Evolutionary conservation across 2,888 invertebrate species (phyloP).

Genomic region (Salpingus planirostris): DNA sequence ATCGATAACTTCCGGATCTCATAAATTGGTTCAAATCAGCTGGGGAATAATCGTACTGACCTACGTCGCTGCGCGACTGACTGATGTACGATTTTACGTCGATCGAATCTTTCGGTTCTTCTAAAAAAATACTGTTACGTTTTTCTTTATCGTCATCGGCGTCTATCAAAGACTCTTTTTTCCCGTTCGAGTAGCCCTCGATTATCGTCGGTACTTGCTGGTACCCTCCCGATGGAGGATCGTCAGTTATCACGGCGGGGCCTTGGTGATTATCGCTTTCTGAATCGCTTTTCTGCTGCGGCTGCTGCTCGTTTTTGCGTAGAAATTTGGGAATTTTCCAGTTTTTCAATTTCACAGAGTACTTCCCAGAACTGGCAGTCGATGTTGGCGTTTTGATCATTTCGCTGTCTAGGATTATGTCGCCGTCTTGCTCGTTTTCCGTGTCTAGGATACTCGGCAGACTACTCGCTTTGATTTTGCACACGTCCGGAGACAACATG

Average conservation of each 20-base stretch:
- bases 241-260: no score
- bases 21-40: constrained; percentile 51
- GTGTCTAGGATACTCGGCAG: constrained; percentile 76
- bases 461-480: constrained; percentile 64
- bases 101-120: constrained; percentile 49
- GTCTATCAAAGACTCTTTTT: constrained; percentile 22
- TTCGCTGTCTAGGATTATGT: constrained; percentile 40
- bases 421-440: constrained; percentile 55
- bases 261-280: no score
- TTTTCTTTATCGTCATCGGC: constrained; percentile 21
- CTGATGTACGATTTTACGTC: constrained; percentile 66
- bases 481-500: constrained; percentile 51
- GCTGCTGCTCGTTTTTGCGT: no score
- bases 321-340: constrained; percentile 64
- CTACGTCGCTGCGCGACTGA: constrained; percentile 63
- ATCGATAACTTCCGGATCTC: constrained; percentile 61
- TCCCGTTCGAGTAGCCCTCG: constrained; percentile 26
- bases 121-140: constrained; percentile 17
- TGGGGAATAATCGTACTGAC: constrained; percentile 36
- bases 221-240: constrained; percentile 10
- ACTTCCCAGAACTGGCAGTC: constrained; percentile 51
- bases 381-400: constrained; percentile 60
- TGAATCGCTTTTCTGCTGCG: no score
- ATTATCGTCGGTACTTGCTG: constrained; percentile 49
- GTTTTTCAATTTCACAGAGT: constrained; percentile 49